phyloP scores from a whole-genome alignment of 2,113 vertebrate genomes.

The Azemiops feae region DNA sequence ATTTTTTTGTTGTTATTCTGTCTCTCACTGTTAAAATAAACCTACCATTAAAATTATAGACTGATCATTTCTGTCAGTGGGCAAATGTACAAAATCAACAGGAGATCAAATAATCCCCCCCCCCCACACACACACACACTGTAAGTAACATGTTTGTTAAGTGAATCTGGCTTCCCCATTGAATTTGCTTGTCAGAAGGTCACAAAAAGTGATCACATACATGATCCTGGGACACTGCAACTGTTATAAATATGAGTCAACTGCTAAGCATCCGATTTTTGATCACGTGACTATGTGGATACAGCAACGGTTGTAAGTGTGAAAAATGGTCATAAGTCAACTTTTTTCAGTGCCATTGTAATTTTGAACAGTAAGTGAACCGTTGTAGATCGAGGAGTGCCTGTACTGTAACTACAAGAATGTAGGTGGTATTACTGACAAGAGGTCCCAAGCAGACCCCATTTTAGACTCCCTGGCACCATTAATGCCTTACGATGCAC shows the following conservation, averaged over 20 bases:
- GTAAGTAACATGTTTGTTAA: not conserved
- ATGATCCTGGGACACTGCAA: not conserved
- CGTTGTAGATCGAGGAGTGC: not conserved
- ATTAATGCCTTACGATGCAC: not conserved
- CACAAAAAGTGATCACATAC: not conserved
- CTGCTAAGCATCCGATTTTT: not conserved
- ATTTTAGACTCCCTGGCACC: not conserved
- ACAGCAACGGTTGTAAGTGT: not conserved
- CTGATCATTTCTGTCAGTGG: no score
- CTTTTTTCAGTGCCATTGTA: not conserved
- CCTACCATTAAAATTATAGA: no score
- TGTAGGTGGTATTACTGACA: not conserved
- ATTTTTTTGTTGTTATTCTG: no score
- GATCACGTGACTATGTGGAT: not conserved
- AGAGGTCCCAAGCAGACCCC: not conserved
- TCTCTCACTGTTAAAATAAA: no score
- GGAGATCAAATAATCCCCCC: no score
- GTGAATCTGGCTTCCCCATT: not conserved
- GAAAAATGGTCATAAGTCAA: not conserved
- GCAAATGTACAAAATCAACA: no score
- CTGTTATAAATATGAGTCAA: not conserved
- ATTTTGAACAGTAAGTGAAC: not conserved
- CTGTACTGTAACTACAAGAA: not conserved
- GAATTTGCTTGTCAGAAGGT: not conserved
- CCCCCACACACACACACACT: no score